Evolutionary conservation across 1,140 invertebrate genomes (phyloP).

Genomic region (Nilaparvata lugens): DNA sequence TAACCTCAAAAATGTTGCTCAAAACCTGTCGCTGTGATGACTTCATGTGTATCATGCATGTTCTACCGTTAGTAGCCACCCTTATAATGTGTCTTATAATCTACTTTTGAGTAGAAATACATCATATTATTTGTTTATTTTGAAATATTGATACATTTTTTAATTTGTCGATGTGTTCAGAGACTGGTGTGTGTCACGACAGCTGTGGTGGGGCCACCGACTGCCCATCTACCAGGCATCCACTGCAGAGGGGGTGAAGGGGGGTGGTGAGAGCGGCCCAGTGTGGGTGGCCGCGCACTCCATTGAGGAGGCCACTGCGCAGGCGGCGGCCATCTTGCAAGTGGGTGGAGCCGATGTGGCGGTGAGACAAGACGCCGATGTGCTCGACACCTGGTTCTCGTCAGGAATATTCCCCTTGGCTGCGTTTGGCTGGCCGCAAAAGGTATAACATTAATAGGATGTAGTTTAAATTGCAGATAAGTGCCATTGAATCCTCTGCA

Average conservation of each 20-base stretch:
- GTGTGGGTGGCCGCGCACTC: slow-evolving; percentile 59
- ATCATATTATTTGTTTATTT: slow-evolving; percentile 8
- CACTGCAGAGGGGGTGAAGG: slow-evolving; percentile 20
- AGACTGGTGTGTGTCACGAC: slow-evolving; percentile 97
- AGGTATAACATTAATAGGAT: no score
- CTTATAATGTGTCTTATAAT: no score
- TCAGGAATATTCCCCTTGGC: slow-evolving; percentile 89
- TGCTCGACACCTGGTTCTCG: slow-evolving; percentile 99
- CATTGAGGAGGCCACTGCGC: slow-evolving; percentile 46
- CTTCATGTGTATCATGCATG: no score
- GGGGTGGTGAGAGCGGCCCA: slow-evolving; percentile 37
- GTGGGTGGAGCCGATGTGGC: slow-evolving; percentile 39
- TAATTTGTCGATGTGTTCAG: no score
- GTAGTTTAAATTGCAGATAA: no score
- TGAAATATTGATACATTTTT: background rate
- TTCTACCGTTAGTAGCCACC: no score
- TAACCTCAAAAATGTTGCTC: no score
- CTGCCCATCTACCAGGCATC: slow-evolving; percentile 81
- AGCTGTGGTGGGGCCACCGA: slow-evolving; percentile 97
- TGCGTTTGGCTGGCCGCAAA: slow-evolving; percentile 82
- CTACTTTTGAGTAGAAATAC: slow-evolving; percentile 8
- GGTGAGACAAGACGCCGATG: slow-evolving; percentile 76
- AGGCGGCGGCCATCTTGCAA: slow-evolving; percentile 51
- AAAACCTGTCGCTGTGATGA: no score
- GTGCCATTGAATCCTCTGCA: no score